Evolutionary conservation across 2,113 vertebrate species (phyloP), one percentile per base, ranked within the genome.

Genomic region (Bos javanicus): DNA sequence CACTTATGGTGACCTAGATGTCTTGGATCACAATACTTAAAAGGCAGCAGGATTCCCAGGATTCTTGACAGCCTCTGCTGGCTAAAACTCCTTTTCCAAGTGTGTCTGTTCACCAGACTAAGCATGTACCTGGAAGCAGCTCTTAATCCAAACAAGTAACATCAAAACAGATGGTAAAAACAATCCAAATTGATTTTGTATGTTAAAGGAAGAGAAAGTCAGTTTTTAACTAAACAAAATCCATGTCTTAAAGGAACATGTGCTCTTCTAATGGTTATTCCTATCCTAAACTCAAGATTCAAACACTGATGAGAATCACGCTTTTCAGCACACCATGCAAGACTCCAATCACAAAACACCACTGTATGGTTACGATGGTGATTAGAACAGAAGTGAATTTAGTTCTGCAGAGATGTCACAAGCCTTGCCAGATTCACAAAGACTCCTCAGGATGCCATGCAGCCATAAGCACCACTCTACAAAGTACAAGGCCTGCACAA

Each of bases 401-500:
- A 54, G 39, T 33, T 94, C 39, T 62, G 30, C 56, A 33, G n/a
- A 80, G 14, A 57, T 9, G 33, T 30, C 46, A 59, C 3, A 0
- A 48, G 39, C 15, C 23, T 86, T 62, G 23, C 17, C 60, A 62
- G 50, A 43, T 28, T n/a, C 28, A 74, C 30, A 62, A 48, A 81
- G 46, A 39, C 26, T 87, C 25, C 26, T 43, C 1, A 54, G 48
- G 60, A 23, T 28, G 39, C 56, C 57, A 48, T 21, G 36, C 13
- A 57, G 39, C 23, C 39, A 17, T 25, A 57, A n/a, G 48, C 6
- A 52, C 9, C 10, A 2, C 30, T 48, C 64, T 84, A 28, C 19
- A 33, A 46, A 48, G 36, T 13, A 16, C 1, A 2, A 17, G 8
- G 56, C 7, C 16, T 67, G 6, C 0, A 0, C 25, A n/a, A 17